Evolutionary conservation across 2,113 vertebrate genomes (phyloP), one percentile per base, ranked within the genome.

Genomic region (Tetraodon nigroviridis): DNA sequence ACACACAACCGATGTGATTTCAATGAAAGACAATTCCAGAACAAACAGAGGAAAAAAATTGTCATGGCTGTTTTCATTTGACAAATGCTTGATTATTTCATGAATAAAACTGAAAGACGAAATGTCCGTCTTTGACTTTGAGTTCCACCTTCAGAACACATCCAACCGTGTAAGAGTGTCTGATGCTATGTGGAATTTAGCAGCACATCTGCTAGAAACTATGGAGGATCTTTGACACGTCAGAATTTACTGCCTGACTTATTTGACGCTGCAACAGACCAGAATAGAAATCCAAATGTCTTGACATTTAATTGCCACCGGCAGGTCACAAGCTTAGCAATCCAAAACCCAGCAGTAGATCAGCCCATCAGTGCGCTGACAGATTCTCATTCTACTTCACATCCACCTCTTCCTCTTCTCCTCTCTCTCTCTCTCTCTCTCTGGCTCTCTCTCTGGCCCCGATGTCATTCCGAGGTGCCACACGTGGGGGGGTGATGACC

Each of bases 301-400:
- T 87, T 87, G 86, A 87, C 86, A 88, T 88, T 88, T 88, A 86
- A 84, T 85, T 80, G 82, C 80, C 79, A 85, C 84, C 84, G 84
- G 82, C 78, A 80, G 85, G 86, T 88, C 86, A 83, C 45, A 18
- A 61, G 71, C 76, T 76, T 67, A 63, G 77, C 78, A 78, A 82
- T 84, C 82, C 74, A 67, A 73, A 84, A 81, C 75, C 56, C 78
- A 79, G 82, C 76, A 44, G 86, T 80, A 71, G 78, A 87, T 83
- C 82, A 67, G 68, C 78, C 79, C 76, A 83, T 87, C 81, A 75
- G 59, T 67, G 72, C 53, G 61, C 69, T 81, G 82, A 86, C 84
- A 85, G 77, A 61, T 66, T 72, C 71, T 55, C 41, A 52, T 53
- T 58, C 51, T 51, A 5, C 47, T 47, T 59, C 22, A 48, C 22